These are phyloP conservation scores for Ophion ellenae DNA, from an alignment of 2,888 invertebrate genomes.

Conservation along the genomic window DNA sequence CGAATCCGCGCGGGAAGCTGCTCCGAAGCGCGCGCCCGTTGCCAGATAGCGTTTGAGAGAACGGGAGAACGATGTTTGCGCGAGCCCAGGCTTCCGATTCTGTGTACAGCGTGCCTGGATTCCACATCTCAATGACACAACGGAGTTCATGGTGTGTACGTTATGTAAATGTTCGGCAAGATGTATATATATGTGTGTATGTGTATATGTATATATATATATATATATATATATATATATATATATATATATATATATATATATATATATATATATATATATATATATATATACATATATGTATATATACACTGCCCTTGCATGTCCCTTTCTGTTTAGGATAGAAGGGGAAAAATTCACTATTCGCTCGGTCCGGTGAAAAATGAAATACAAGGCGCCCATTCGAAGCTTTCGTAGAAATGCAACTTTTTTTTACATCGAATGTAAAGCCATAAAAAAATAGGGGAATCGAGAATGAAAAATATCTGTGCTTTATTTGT, in stretches of 20 bases:
- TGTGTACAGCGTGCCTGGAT: constrained; percentile 28
- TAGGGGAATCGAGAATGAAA: not conserved
- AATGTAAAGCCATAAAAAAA: not conserved
- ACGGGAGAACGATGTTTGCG: constrained; percentile 55
- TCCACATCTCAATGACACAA: constrained; percentile 55
- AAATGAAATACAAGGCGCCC: not conserved
- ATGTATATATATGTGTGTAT: too few species aligned
- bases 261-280: not conserved
- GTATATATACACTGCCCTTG: not conserved
- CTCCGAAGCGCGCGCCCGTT: constrained; percentile 24
- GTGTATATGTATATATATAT: too few species aligned
- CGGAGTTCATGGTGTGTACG: constrained; percentile 17
- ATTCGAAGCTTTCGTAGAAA: not conserved
- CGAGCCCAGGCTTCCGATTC: constrained; percentile 38
- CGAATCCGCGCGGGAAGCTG: constrained; percentile 40
- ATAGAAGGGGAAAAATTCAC: constrained; percentile 9
- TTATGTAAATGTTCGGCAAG: constrained; percentile 1
- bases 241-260: too few species aligned
- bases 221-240: too few species aligned
- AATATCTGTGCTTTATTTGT: not conserved
- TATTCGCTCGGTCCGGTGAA: constrained; percentile 5
- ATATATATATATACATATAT: not conserved
- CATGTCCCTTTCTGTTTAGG: not conserved
- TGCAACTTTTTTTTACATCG: constrained; percentile 5
- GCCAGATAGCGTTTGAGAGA: constrained; percentile 13